These are phyloP conservation scores for Gymnodraco acuticeps DNA, from an alignment of 2,797 vertebrate species.

Conservation along the genomic window DNA sequence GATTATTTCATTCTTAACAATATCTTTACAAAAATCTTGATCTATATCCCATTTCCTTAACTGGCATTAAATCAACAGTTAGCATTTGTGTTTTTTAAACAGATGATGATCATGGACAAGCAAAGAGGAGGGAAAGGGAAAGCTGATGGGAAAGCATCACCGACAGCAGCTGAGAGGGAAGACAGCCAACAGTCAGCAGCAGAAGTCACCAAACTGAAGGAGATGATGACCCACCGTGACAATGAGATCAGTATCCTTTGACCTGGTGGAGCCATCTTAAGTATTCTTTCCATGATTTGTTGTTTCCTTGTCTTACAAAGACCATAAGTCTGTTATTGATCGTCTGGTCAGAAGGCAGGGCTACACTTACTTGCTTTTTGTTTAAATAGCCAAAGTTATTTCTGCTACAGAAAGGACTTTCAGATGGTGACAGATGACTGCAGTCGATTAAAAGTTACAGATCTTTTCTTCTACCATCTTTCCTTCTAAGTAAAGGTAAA, in stretches of 20 bases:
- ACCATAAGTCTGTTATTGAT: neutral
- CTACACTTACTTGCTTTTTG: no score
- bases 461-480: no score
- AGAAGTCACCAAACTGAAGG: slow-evolving; percentile 82
- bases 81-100: slow-evolving; percentile 1
- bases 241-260: slow-evolving; percentile 96
- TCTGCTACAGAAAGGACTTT: no score
- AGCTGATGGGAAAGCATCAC: slow-evolving; percentile 22
- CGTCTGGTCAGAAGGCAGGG: no score
- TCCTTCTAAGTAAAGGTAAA: no score
- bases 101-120: slow-evolving; percentile 70
- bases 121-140: neutral
- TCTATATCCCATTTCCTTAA: neutral
- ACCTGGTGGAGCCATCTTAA: neutral
- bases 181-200: slow-evolving; percentile 27
- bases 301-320: neutral
- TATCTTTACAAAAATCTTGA: neutral
- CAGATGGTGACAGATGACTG: no score
- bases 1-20: neutral
- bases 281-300: neutral
- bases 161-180: slow-evolving; percentile 19
- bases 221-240: slow-evolving; percentile 89
- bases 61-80: neutral
- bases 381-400: no score
- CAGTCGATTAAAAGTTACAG: no score